These are phyloP conservation scores for Anolis carolinensis DNA, from an alignment of 2,113 vertebrate genomes.

Conservation along the genomic window DNA sequence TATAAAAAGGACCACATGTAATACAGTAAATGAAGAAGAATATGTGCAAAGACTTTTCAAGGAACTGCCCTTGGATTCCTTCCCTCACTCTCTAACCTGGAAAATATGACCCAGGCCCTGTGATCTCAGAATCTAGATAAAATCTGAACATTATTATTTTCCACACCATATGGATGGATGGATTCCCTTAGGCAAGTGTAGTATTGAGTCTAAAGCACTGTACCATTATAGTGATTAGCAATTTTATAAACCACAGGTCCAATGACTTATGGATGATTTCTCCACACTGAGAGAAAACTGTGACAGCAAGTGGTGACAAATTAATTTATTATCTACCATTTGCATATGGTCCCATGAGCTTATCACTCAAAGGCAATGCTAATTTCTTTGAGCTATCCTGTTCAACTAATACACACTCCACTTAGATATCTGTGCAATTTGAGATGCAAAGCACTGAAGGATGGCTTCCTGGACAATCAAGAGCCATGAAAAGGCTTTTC, in stretches of 20 bases:
- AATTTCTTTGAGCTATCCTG: neutral
- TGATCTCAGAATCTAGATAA: neutral
- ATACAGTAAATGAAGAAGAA: no score
- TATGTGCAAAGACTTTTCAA: no score
- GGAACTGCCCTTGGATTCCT: no score
- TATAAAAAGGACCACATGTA: no score
- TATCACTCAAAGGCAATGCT: neutral
- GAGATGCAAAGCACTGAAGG: constrained; percentile 50
- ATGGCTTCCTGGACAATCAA: constrained; percentile 20
- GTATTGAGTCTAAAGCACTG: constrained; percentile 46
- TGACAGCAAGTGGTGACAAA: constrained; percentile 17
- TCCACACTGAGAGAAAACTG: constrained; percentile 21
- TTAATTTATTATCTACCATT: constrained; percentile 35
- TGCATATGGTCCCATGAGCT: constrained; percentile 16
- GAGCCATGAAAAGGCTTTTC: constrained; percentile 55
- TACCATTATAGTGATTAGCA: constrained; percentile 48
- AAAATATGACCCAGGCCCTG: no score
- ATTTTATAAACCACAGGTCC: constrained; percentile 55
- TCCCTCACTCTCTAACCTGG: no score
- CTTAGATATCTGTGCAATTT: constrained; percentile 29
- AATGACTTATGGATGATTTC: constrained; percentile 31
- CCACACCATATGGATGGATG: no score
- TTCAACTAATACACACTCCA: constrained; percentile 8
- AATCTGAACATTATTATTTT: neutral
- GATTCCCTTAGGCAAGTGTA: accelerated